A percentile compares a stretch with the other conserved stretches of the same genome.
phyloP scores from a whole-genome alignment of 2,888 invertebrate genomes.

The Boloria selene region DNA sequence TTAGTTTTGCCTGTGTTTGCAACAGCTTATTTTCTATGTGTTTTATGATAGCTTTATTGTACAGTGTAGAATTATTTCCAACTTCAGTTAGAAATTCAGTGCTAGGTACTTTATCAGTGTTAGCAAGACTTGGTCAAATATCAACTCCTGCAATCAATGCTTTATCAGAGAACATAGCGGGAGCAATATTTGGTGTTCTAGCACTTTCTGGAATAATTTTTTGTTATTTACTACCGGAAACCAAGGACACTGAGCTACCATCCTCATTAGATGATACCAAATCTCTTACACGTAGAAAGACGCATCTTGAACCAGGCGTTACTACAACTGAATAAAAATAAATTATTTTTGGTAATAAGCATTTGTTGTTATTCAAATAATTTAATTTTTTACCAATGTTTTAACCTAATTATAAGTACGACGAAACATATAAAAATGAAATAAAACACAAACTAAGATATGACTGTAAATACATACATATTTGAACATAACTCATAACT shows the following conservation, averaged over 20 bases:
- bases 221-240: conserved; percentile 85
- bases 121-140: conserved; percentile 91
- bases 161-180: conserved; percentile 60
- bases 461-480: no score
- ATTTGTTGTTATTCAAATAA: no score
- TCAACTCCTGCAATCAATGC: conserved; percentile 88
- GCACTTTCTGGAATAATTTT: conserved; percentile 85
- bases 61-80: conserved; percentile 92
- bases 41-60: conserved; percentile 92
- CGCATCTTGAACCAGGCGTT: neutral
- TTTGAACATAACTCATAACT: no score
- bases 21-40: conserved; percentile 90
- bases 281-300: conserved; percentile 25
- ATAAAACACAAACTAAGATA: no score
- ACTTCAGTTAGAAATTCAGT: conserved; percentile 92
- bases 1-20: conserved; percentile 85
- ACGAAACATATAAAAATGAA: no score
- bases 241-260: conserved; percentile 60
- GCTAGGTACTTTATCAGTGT: conserved; percentile 89
- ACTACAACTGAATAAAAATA: neutral
- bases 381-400: no score
- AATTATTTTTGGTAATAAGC: no score
- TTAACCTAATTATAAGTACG: no score
- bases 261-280: conserved; percentile 60
- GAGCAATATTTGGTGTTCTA: conserved; percentile 84